A percentile compares a stretch with the other conserved stretches of the same genome.
Evolutionary conservation across 2,797 vertebrate genomes (phyloP).

Genomic region (Enteromius paludinosus): DNA sequence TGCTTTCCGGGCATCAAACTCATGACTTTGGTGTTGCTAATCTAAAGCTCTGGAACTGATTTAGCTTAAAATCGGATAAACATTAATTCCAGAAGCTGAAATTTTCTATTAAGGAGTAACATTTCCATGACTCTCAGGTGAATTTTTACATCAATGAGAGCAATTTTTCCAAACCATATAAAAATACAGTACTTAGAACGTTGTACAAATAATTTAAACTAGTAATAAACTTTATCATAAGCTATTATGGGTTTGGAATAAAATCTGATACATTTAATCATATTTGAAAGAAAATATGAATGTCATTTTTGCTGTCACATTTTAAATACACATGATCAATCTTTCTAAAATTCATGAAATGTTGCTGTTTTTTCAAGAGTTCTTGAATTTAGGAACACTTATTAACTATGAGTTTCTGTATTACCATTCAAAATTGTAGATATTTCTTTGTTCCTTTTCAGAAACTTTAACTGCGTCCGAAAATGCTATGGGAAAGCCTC

Average conservation of each 20-base stretch:
- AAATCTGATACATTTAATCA: not conserved
- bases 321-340: not conserved
- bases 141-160: not conserved
- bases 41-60: not conserved
- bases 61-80: not conserved
- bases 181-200: not conserved
- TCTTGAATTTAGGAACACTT: not conserved
- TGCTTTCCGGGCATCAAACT: not conserved
- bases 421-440: not conserved
- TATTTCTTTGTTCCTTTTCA: too few species aligned
- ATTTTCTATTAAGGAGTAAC: not conserved
- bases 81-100: not conserved
- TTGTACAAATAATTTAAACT: not conserved
- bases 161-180: not conserved
- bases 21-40: not conserved
- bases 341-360: not conserved
- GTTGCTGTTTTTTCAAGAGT: not conserved
- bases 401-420: not conserved
- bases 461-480: too few species aligned
- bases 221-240: not conserved
- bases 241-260: not conserved
- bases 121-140: not conserved
- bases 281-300: too few species aligned
- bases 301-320: not conserved
- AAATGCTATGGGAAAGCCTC: too few species aligned